These are phyloP conservation scores for Cassiopea andromeda DNA, from an alignment of 30 jellyfish, hydroid and myxozoan genomes.

Conservation along the genomic window DNA sequence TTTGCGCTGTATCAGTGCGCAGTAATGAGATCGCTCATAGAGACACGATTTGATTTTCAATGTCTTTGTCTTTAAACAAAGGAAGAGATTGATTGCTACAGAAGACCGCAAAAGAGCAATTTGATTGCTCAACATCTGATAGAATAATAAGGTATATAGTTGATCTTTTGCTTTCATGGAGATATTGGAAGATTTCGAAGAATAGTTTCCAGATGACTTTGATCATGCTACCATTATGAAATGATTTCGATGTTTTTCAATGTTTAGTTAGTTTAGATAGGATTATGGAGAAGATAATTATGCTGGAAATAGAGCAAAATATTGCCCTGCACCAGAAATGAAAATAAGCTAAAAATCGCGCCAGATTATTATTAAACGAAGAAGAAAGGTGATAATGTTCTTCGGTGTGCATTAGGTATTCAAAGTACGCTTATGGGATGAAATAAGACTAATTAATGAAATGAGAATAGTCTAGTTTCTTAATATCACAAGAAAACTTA, in stretches of 20 bases:
- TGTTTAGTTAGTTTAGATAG: too few species aligned
- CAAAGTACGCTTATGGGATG: too few species aligned
- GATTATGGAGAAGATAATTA: too few species aligned
- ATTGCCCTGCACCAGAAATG: too few species aligned
- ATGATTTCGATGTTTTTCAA: not conserved
- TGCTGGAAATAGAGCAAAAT: too few species aligned
- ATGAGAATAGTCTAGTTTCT: too few species aligned
- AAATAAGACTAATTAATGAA: too few species aligned
- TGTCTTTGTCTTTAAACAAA: constrained; percentile 22
- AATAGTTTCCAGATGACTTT: not conserved
- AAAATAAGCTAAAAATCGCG: too few species aligned
- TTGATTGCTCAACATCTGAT: constrained; percentile 26
- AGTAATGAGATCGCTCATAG: constrained; percentile 32
- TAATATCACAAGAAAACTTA: too few species aligned
- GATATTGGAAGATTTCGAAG: not conserved
- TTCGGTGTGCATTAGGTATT: too few species aligned
- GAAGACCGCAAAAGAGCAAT: constrained; percentile 58
- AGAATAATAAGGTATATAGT: not conserved
- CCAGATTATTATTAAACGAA: too few species aligned
- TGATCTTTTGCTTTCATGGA: constrained; percentile 7
- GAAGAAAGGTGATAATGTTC: too few species aligned
- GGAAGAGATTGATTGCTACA: constrained; percentile 7
- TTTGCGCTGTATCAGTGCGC: constrained; percentile 47
- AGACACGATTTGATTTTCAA: constrained; percentile 39
- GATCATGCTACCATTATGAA: not conserved